A percentile compares a stretch with the other conserved stretches of the same genome.
Evolutionary conservation across 2,797 vertebrate genomes (phyloP).

Genomic region (Lagocephalus sceleratus): DNA sequence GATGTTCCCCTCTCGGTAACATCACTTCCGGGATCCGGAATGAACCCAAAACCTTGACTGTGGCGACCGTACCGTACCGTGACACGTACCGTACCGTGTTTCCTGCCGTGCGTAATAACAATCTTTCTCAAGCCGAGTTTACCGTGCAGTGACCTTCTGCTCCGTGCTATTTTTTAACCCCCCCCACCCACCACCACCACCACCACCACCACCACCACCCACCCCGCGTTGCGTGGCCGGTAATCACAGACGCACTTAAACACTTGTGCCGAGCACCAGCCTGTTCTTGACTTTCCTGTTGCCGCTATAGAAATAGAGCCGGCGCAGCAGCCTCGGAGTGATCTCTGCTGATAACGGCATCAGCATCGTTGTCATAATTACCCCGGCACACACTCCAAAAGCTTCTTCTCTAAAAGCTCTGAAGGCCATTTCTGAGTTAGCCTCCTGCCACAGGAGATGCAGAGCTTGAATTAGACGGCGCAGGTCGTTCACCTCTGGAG

Average conservation of each 20-base stretch:
- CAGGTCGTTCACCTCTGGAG: conserved; percentile 36
- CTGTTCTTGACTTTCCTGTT: conserved; percentile 10
- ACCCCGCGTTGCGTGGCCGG: too few species aligned
- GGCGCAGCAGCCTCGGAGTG: conserved; percentile 15
- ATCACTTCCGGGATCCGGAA: too few species aligned
- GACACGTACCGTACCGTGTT: too few species aligned
- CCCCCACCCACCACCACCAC: too few species aligned
- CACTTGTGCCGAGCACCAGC: conserved; percentile 3
- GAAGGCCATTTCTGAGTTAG: conserved; percentile 18
- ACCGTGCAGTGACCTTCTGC: not conserved
- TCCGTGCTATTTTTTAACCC: conserved; percentile 1
- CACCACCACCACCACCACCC: too few species aligned
- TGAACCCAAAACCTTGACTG: too few species aligned
- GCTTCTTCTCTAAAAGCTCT: conserved; percentile 27
- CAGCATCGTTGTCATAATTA: conserved; percentile 26
- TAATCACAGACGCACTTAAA: conserved; percentile 9
- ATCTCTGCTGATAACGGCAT: conserved; percentile 32
- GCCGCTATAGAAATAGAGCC: conserved; percentile 13
- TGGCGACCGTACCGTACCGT: too few species aligned
- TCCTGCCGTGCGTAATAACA: too few species aligned
- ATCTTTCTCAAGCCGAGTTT: too few species aligned
- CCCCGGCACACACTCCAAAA: conserved; percentile 20
- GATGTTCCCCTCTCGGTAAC: too few species aligned
- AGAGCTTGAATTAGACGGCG: conserved; percentile 38
- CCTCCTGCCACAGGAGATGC: conserved; percentile 22